Percentiles rank a stretch among this genome's conserved stretches.
These are phyloP conservation scores for Paracentrotus lividus DNA, from an alignment of 53 echinoderm and acorn worm species.

Conservation along the genomic window DNA sequence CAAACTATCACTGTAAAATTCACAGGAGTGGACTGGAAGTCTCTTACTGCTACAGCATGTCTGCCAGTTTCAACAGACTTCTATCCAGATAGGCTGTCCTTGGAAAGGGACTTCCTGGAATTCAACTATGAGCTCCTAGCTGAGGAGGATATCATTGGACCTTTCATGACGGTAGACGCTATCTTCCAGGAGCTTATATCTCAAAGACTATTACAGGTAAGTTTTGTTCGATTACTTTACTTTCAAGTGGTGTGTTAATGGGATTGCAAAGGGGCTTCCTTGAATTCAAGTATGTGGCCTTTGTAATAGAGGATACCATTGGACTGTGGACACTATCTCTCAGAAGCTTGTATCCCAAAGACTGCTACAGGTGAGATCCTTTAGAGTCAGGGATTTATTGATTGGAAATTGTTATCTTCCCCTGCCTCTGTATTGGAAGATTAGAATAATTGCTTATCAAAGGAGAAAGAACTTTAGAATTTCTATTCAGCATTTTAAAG, in stretches of 20 bases:
- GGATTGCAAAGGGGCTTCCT: slow-evolving; percentile 67
- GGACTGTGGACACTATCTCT: slow-evolving; percentile 76
- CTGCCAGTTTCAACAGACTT: slow-evolving; percentile 96
- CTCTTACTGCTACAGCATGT: slow-evolving; percentile 94
- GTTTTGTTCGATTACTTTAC: background rate
- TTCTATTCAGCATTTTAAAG: too few species aligned
- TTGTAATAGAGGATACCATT: slow-evolving; percentile 66
- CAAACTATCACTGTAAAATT: background rate
- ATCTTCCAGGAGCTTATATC: slow-evolving; percentile 92
- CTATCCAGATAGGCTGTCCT: slow-evolving; percentile 86
- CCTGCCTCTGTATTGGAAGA: too few species aligned
- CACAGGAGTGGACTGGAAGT: slow-evolving; percentile 97
- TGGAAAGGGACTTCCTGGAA: slow-evolving; percentile 85
- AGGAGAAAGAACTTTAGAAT: too few species aligned
- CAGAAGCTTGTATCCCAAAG: slow-evolving; percentile 90
- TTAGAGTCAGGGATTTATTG: too few species aligned
- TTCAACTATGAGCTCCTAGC: slow-evolving; percentile 84
- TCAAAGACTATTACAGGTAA: slow-evolving; percentile 93
- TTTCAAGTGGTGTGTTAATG: too few species aligned
- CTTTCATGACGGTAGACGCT: slow-evolving; percentile 73
- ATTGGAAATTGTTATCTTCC: too few species aligned
- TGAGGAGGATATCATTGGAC: slow-evolving; percentile 71
- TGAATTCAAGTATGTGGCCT: slow-evolving; percentile 83
- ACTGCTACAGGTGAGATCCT: slow-evolving; percentile 81
- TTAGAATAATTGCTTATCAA: too few species aligned